phyloP scores from a whole-genome alignment of 2,888 invertebrate genomes.

The Seladonia tumulorum region DNA sequence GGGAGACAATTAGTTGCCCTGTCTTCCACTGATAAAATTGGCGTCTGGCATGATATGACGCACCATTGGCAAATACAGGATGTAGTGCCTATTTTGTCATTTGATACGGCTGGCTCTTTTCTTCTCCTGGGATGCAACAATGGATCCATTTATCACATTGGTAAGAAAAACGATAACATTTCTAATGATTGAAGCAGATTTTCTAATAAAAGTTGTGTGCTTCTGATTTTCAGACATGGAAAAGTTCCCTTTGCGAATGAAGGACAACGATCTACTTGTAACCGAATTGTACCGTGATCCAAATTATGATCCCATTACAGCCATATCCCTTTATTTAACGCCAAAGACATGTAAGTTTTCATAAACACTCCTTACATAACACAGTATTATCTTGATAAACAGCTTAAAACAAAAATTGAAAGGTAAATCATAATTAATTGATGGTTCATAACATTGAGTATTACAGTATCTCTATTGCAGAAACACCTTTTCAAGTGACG shows the following conservation, averaged over 20 bases:
- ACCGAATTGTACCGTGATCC: conserved; percentile 98
- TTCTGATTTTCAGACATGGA: conserved; percentile 93
- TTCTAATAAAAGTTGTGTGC: not conserved
- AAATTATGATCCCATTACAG: conserved; percentile 97
- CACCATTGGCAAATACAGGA: conserved; percentile 99
- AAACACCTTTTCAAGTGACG: conserved; percentile 60
- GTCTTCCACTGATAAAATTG: conserved; percentile 96
- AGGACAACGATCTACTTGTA: conserved; percentile 98
- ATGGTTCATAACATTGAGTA: conserved; percentile 50
- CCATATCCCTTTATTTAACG: conserved; percentile 99
- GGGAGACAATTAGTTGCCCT: conserved; percentile 99
- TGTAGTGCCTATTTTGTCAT: conserved; percentile 96
- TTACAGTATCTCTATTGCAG: conserved; percentile 61
- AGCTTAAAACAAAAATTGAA: conserved; percentile 28
- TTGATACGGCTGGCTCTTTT: conserved; percentile 98
- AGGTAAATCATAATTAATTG: conserved; percentile 52
- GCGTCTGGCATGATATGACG: conserved; percentile 99
- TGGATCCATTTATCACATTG: conserved; percentile 98
- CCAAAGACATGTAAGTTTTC: conserved; percentile 96
- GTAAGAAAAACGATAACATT: conserved; percentile 84
- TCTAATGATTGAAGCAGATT: not conserved
- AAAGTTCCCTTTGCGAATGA: conserved; percentile 99
- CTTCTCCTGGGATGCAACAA: conserved; percentile 97
- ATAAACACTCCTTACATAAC: conserved; percentile 20
- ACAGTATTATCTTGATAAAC: conserved; percentile 44